phyloP scores from a whole-genome alignment of 2,113 vertebrate genomes.

The Neomonachus schauinslandi region DNA sequence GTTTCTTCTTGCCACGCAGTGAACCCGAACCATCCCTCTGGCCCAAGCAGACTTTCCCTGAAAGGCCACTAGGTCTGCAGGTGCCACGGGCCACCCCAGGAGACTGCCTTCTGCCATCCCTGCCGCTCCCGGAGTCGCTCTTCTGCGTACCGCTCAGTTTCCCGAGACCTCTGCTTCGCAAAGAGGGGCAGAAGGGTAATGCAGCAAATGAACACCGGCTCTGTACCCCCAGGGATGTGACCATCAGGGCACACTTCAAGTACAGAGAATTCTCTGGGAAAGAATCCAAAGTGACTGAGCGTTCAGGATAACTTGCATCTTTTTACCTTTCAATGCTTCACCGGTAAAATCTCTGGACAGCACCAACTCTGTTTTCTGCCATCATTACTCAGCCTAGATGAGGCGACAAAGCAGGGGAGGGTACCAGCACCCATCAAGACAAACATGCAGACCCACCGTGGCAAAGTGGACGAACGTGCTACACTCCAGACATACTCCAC shows the following conservation, averaged over 20 bases:
- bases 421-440: background rate
- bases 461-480: background rate
- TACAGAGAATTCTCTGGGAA: background rate
- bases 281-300: background rate
- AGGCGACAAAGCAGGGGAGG: background rate
- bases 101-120: background rate
- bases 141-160: background rate
- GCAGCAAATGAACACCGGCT: background rate
- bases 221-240: background rate
- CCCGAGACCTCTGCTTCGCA: background rate
- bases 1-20: background rate
- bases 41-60: background rate
- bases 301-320: background rate
- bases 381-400: background rate
- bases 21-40: background rate
- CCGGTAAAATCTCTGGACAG: background rate
- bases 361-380: background rate
- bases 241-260: background rate
- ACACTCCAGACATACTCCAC: rapidly evolving
- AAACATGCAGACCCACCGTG: rapidly evolving
- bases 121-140: background rate
- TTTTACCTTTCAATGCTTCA: background rate
- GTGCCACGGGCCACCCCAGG: too few relatives aligned
- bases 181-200: background rate
- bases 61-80: background rate